Evolutionary conservation across 2,113 vertebrate genomes (phyloP).

Genomic region (Salvelinus namaycush): DNA sequence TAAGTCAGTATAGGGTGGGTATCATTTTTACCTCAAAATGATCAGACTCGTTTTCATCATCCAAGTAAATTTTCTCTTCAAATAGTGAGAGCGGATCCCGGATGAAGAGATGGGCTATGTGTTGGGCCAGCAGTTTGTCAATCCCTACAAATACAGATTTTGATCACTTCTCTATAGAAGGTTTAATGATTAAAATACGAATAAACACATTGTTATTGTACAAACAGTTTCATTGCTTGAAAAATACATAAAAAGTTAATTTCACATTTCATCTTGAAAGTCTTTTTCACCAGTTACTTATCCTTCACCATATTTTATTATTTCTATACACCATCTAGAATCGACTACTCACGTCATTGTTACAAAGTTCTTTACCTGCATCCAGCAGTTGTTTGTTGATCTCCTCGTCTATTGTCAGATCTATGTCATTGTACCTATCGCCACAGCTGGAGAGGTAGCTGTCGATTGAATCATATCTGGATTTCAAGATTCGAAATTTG

Average conservation of each 20-base stretch:
- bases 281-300: no score
- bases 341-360: not conserved
- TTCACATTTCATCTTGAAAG: no score
- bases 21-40: conserved; percentile 87
- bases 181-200: not conserved
- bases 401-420: conserved; percentile 91
- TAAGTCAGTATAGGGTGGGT: not conserved
- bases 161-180: not conserved
- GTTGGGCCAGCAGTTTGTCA: conserved; percentile 94
- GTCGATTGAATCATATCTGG: conserved; percentile 97
- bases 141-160: conserved; percentile 80
- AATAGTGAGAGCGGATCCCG: conserved; percentile 93
- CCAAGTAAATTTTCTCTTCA: conserved; percentile 92
- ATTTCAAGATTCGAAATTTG: conserved; percentile 95
- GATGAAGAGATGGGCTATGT: conserved; percentile 98
- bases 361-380: conserved; percentile 76
- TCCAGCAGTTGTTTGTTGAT: conserved; percentile 88
- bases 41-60: conserved; percentile 96
- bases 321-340: no score
- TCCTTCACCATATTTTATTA: no score
- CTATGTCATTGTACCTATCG: conserved; percentile 97
- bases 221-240: not conserved
- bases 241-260: not conserved
- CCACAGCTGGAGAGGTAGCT: conserved; percentile 95
- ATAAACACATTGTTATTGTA: no score